These are phyloP conservation scores for Eretmocerus hayati DNA, from an alignment of 2,888 invertebrate species.

Conservation along the genomic window DNA sequence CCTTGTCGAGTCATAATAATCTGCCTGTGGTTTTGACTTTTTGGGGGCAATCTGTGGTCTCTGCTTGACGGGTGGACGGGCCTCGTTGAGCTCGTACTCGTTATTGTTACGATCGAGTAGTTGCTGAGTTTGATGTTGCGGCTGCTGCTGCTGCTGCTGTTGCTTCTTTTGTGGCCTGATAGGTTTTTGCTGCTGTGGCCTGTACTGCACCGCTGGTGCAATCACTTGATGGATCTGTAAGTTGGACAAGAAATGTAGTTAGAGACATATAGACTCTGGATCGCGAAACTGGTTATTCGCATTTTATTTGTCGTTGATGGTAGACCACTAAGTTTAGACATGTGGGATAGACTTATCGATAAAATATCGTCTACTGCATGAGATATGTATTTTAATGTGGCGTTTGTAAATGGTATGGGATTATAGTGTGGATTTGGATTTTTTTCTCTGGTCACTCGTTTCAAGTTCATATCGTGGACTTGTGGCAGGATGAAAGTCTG, in stretches of 20 bases:
- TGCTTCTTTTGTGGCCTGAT: conserved; percentile 19
- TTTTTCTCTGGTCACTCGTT: no score
- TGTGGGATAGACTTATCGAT: no score
- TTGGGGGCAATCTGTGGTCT: conserved; percentile 20
- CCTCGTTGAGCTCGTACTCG: conserved; percentile 20
- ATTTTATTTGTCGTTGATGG: no score
- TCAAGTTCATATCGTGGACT: no score
- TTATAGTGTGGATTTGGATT: no score
- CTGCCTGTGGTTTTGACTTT: conserved; percentile 17
- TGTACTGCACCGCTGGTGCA: conserved; percentile 27
- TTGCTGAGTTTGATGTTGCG: neutral
- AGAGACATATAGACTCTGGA: no score
- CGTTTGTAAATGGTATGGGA: no score
- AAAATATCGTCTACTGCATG: no score
- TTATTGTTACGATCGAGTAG: conserved; percentile 11
- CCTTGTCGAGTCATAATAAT: conserved; percentile 19
- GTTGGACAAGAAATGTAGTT: neutral
- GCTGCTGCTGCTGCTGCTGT: conserved; percentile 13
- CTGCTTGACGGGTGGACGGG: conserved; percentile 20
- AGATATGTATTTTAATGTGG: no score
- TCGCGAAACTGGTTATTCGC: no score
- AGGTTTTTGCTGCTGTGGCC: conserved; percentile 23
- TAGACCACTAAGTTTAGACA: no score
- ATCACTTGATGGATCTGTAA: conserved; percentile 18
- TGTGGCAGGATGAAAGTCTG: no score